Evolutionary conservation across 2,113 vertebrate genomes (phyloP).

Genomic region (Eptesicus fuscus): DNA sequence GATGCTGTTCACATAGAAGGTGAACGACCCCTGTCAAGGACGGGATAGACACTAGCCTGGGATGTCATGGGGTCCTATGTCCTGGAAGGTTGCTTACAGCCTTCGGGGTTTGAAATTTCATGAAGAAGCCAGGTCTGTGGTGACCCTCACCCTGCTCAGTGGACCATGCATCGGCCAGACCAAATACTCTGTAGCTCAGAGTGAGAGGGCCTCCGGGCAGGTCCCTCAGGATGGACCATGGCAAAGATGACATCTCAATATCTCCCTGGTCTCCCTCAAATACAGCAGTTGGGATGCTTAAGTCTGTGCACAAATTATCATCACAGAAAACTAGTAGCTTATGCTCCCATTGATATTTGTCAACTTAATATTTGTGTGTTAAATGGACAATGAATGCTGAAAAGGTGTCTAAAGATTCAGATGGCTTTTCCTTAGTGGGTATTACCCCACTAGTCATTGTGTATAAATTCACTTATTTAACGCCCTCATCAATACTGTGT

Average conservation of each 20-base stretch:
- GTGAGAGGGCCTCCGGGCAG: not conserved
- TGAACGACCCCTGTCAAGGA: not conserved
- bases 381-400: not conserved
- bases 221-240: not conserved
- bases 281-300: not conserved
- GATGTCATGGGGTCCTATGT: not conserved
- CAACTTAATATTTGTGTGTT: not conserved
- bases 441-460: not conserved
- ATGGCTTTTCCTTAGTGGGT: not conserved
- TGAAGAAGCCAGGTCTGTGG: not conserved
- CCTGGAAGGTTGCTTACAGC: not conserved
- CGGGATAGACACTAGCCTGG: not conserved
- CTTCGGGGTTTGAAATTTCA: not conserved
- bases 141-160: not conserved
- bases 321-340: not conserved
- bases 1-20: not conserved
- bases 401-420: not conserved
- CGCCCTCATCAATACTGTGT: not conserved
- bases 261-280: not conserved
- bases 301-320: not conserved
- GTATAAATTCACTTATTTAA: constrained; percentile 13
- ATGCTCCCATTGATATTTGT: not conserved
- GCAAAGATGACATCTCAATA: not conserved
- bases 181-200: not conserved
- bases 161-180: not conserved